Conservation (phyloP, 1,140 invertebrate species). For the Caenorhabditis elegans region DNA sequence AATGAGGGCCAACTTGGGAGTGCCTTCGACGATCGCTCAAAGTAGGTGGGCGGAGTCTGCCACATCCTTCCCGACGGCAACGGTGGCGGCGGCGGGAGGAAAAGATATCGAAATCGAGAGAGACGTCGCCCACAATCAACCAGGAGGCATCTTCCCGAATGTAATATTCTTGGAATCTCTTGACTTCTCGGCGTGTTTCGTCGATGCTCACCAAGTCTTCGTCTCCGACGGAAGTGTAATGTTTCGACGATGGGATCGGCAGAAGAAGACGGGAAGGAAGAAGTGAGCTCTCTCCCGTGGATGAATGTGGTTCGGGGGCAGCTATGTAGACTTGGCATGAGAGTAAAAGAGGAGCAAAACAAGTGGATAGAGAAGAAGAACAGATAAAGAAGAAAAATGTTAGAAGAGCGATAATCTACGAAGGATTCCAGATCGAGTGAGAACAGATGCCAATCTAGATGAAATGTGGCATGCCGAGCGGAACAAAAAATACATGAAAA, state of each 20-base stretch:
- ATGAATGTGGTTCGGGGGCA: slow-evolving; percentile 26
- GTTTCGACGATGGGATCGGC: slow-evolving; percentile 10
- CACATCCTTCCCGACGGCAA: slow-evolving; percentile 19
- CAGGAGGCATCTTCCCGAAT: slow-evolving; percentile 10
- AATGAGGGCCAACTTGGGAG: slow-evolving; percentile 30
- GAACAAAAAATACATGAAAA: neutral
- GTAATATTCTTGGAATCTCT: slow-evolving; percentile 31
- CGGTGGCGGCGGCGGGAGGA: neutral
- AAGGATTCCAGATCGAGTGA: neutral
- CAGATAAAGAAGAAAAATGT: neutral
- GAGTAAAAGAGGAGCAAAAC: neutral
- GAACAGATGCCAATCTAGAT: slow-evolving; percentile 12
- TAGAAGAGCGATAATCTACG: neutral
- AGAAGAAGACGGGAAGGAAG: neutral
- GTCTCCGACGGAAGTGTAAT: neutral
- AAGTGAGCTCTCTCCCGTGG: neutral
- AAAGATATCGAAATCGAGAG: neutral
- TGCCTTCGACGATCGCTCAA: slow-evolving; percentile 24
- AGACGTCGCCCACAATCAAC: slow-evolving; percentile 25
- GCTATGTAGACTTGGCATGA: slow-evolving; percentile 1
- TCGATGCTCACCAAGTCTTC: neutral
- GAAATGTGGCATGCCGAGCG: neutral
- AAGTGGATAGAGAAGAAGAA: neutral
- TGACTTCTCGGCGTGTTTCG: slow-evolving; percentile 14
- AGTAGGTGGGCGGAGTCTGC: slow-evolving; percentile 15